Base-by-base conservation (phyloP, 2,797 vertebrate species). In the Coranthus polyacanthus region DNA sequence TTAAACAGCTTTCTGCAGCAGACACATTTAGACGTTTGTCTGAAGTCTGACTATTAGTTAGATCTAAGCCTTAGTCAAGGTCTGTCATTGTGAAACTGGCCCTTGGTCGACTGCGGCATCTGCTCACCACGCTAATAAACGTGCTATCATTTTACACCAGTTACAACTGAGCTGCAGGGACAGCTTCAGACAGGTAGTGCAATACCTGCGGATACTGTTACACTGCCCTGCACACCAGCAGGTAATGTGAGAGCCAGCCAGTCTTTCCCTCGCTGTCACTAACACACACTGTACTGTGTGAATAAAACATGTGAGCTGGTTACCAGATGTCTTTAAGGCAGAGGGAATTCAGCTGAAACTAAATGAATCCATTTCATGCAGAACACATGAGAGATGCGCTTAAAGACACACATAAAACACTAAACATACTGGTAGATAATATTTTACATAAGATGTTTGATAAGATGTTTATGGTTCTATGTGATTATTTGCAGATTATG, bases 251-350 rank as follows among this genome's bases (percentile, higher is more conserved):
- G 60, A 58, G 18, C 44, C 26, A 1, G 29, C 5, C 16, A 18
- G 36, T 21, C 51, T 22, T 26, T 29, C 6, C 44, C 17, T 26
- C 29, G 10, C 15, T 15, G 1, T 10, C 41, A 37, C 64, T 53
- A 58, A 69, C 61, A 65, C 55, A 66, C 54, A 64, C 53, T 2
- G n/a, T 15, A 61, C 22, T 1, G 22, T 17, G 17, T 89, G 70
- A 85, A 88, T 88, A 78, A 89, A 86, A 86, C 72, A 89, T 88
- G 74, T 1, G 55, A 41, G 62, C 62, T 57, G 79, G 57, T 45
- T n/a, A 65, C 56, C 81, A 83, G 71, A 63, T 83, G 78, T 68
- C 79, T 80, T 58, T 11, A 21, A 44, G 56, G 18, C 49, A 45
- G 18, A 46, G 38, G 18, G 26, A 42, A 20, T 22, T 47, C 43